Base-by-base conservation (phyloP, 2,888 invertebrate species). In the Cyclophora punctaria region DNA sequence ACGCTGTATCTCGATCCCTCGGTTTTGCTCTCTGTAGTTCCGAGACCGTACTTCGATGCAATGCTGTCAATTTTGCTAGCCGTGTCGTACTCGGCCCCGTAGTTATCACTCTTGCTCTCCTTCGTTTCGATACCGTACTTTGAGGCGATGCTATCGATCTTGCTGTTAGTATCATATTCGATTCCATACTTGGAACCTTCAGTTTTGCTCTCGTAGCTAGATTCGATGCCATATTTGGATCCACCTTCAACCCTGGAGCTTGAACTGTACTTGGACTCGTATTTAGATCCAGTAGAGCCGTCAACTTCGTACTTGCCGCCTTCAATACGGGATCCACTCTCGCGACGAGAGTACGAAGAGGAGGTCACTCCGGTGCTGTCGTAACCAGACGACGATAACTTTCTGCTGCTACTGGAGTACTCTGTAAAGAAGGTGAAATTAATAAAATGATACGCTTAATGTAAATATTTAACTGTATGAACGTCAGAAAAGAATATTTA, bases 341-440 rank as follows among this genome's bases (percentile, higher is more conserved):
- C 85, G 34, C 84, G 83, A 4, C 87, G 82, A 2, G 83, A 73
- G 59, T 77, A 73, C 2, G 80, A 75, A 0, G 78, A 77, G 0
- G 79, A 77, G 3, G 75, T 66, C 7, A 75, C 53, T 3, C 80
- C 83, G 20, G 74, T 69, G 46, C 75, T 78, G 40, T 83, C 83
- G 41, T 76, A 66, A 7, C 71, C 69, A 4, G 81, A 71, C 3
- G 83, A 81, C 41, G 83, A 80, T 58, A 74, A 48, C 55, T 79
- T 81, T 52, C 83, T 75, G 57, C 72, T 78, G 60, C 83, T 85
- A 67, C 83, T 85, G 73, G 85, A 81, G 69, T 85, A 86, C 66
- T 89, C 77, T 82, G 63, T 42, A 63, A 69, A 55, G 3, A 34
- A 34, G 2, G 48, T 48, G 5, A 44, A 35, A 47, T 46, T 35